Base-by-base conservation (phyloP, 2,888 invertebrate species). In the Chloroclystis v-ata region DNA sequence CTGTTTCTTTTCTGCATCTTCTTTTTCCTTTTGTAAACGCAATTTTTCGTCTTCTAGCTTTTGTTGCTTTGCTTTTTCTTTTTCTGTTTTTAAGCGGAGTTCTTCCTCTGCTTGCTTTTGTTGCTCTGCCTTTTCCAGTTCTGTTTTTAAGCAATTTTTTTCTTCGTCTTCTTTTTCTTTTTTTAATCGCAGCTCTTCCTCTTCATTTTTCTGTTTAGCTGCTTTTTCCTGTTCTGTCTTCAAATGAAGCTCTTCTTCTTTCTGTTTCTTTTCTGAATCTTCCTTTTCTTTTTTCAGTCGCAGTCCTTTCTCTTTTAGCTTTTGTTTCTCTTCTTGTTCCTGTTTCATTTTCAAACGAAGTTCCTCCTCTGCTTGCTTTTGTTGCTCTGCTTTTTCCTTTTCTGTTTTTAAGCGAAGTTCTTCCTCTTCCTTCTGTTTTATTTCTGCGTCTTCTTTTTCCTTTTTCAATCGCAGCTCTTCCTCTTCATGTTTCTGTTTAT, bases 1-100 rank as follows among this genome's bases (percentile, higher is more conserved):
- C 4, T 16, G 9, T 33, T 33, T 33, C 6, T n/a, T 14, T 2
- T 33, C 32, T 14, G 14, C 32, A 14, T 13, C 14, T 10, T 16
- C 13, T 4, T 6, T 8, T 13, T 30, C 7, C 4, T 30, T 9
- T 9, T 30, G 30, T 5, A 12, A 12, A 6, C 2, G 12, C 1
- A n/a, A n/a, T n/a, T 29, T 8, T 12, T 13, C 12, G 11, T 29
- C 13, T 1, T 13, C 29, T 29, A 2, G 12, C 0, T 2, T 12
- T 30, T 24, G 13, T 4, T 25, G 32, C n/a, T 49, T 50, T 13
- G 28, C 33, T 5, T 43, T 13, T 20, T 52, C 35, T 13, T 46
- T 28, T 12, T 55, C 28, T 35, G 48, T 25, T 8, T 28, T 13
- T 4, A 40, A n/a, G 47, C n/a, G 28, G 13, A 11, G 2, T 28